phyloP scores from a whole-genome alignment of 1,140 invertebrate genomes.

The Parasteatoda tepidariorum region DNA sequence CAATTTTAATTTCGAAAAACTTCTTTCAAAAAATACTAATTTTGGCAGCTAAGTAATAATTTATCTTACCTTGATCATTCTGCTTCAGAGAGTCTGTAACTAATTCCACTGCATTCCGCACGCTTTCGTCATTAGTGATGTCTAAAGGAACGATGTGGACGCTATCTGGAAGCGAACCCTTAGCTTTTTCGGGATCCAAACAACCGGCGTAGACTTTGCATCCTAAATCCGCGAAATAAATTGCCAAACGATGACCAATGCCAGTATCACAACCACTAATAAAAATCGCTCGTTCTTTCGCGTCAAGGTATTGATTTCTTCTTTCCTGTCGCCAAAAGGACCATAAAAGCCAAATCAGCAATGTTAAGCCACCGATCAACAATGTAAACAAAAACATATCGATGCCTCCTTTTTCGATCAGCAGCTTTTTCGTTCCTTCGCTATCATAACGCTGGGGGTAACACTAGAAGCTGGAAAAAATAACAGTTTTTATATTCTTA shows the following conservation, averaged over 20 bases:
- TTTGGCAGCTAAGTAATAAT: too few species aligned
- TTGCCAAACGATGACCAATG: constrained; percentile 69
- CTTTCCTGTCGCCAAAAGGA: neutral
- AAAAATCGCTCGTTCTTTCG: neutral
- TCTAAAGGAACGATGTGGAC: constrained; percentile 74
- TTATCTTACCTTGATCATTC: constrained; percentile 41
- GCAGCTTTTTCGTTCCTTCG: too few species aligned
- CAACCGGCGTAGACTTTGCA: constrained; percentile 72
- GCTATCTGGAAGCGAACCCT: constrained; percentile 64
- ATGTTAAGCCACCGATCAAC: too few species aligned
- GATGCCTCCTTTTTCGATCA: too few species aligned
- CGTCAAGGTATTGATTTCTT: neutral
- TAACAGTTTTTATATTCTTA: too few species aligned
- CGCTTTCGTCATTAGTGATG: constrained; percentile 74
- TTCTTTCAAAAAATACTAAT: too few species aligned
- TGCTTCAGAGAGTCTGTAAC: constrained; percentile 29
- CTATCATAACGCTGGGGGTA: too few species aligned
- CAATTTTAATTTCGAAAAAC: too few species aligned
- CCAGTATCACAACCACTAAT: constrained; percentile 71
- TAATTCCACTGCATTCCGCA: constrained; percentile 66
- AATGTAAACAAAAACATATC: too few species aligned
- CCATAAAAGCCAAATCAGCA: too few species aligned
- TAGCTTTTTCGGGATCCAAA: constrained; percentile 66
- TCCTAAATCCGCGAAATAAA: constrained; percentile 67
- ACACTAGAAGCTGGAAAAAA: too few species aligned